phyloP scores from a whole-genome alignment of 2,113 vertebrate genomes.

The Limanda limanda region DNA sequence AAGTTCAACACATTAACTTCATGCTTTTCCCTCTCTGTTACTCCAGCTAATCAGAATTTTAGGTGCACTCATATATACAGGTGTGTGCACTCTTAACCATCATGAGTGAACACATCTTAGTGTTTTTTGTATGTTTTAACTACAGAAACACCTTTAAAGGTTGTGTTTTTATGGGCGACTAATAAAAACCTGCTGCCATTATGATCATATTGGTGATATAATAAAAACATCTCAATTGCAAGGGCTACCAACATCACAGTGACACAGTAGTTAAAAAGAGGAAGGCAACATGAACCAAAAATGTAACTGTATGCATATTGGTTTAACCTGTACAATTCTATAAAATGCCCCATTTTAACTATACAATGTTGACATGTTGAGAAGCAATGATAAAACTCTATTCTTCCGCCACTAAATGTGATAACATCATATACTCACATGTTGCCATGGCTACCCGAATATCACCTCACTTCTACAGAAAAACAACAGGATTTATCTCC shows the following conservation, averaged over 20 bases:
- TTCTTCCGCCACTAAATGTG: conserved; percentile 9
- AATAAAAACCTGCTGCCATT: background rate
- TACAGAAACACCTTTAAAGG: background rate
- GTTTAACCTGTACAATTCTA: background rate
- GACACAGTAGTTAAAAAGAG: background rate
- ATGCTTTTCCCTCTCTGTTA: background rate
- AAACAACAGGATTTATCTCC: conserved; percentile 65
- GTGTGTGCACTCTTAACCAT: conserved; percentile 10
- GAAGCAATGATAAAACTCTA: conserved; percentile 1
- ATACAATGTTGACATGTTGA: background rate
- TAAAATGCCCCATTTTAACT: background rate
- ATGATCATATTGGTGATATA: background rate
- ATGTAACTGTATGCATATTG: background rate
- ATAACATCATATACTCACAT: conserved; percentile 73
- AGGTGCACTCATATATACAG: conserved; percentile 13
- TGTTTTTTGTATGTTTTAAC: background rate
- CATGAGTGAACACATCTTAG: background rate
- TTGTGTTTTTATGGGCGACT: background rate
- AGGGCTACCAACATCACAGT: background rate
- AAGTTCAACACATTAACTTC: too few relatives aligned
- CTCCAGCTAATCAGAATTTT: conserved; percentile 45
- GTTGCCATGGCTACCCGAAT: conserved; percentile 72
- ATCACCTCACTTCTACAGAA: conserved; percentile 41
- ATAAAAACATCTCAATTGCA: background rate
- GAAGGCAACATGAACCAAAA: background rate